Evolutionary conservation across 2,113 vertebrate species (phyloP).

Genomic region (Struthio camelus): DNA sequence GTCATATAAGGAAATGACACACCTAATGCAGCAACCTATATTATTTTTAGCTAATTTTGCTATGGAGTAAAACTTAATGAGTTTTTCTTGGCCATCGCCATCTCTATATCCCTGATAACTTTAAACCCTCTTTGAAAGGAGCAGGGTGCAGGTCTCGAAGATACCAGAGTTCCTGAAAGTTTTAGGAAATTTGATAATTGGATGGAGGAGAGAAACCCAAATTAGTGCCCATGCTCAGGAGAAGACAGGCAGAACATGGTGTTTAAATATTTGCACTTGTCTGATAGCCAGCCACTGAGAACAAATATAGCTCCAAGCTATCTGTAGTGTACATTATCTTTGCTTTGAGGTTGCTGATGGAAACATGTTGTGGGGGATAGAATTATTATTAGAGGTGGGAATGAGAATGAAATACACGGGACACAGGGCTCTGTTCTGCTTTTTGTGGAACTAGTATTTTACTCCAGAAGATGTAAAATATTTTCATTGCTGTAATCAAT

Average conservation of each 20-base stretch:
- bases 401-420: neutral
- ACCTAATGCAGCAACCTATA: neutral
- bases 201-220: neutral
- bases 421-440: neutral
- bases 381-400: neutral
- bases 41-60: neutral
- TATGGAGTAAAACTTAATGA: neutral
- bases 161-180: neutral
- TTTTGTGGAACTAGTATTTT: neutral
- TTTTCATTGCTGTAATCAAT: neutral
- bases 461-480: neutral
- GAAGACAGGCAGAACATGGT: neutral
- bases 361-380: rapidly evolving
- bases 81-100: neutral
- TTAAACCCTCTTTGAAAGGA: neutral
- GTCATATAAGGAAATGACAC: neutral
- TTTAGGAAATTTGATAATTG: neutral
- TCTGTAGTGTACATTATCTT: neutral
- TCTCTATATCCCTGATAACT: neutral
- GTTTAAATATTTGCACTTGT: neutral
- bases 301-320: neutral
- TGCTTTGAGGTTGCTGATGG: neutral
- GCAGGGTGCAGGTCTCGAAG: neutral
- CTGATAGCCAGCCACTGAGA: neutral
- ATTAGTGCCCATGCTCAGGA: neutral